Percentiles rank a stretch among this genome's conserved stretches.
These are phyloP conservation scores for Ditula angustiorana DNA, from an alignment of 2,888 invertebrate genomes.

Conservation along the genomic window DNA sequence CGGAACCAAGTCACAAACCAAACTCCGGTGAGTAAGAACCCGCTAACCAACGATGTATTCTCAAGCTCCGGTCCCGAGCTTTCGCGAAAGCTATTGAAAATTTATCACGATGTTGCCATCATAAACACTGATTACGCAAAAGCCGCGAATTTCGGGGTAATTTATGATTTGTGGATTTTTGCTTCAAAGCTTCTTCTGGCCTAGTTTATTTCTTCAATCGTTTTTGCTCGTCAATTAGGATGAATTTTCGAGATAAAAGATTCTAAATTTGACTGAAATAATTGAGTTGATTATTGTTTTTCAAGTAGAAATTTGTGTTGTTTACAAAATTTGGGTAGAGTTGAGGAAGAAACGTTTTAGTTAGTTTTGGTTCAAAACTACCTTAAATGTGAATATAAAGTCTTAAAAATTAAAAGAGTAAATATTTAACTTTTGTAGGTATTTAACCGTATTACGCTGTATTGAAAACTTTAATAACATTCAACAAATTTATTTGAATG, in stretches of 20 bases:
- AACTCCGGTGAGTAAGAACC: not conserved
- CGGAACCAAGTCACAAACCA: too few relatives aligned
- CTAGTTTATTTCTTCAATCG: slow-evolving; percentile 23
- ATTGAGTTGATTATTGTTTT: not conserved
- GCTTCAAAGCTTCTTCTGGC: slow-evolving; percentile 19
- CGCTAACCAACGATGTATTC: not conserved
- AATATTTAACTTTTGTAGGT: too few relatives aligned
- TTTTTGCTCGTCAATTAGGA: slow-evolving; percentile 13
- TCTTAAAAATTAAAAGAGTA: too few relatives aligned
- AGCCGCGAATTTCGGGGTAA: slow-evolving; percentile 26
- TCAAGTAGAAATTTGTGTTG: too few relatives aligned
- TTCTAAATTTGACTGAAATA: not conserved
- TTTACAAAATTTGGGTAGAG: too few relatives aligned
- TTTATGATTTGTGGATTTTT: slow-evolving; percentile 32
- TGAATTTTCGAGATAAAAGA: slow-evolving; percentile 12
- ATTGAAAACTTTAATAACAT: too few relatives aligned
- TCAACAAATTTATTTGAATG: too few relatives aligned
- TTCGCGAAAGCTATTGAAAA: not conserved
- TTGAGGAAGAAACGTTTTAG: too few relatives aligned
- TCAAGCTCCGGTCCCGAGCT: not conserved
- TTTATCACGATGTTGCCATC: slow-evolving; percentile 21
- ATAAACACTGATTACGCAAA: slow-evolving; percentile 36
- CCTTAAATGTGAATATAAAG: too few relatives aligned
- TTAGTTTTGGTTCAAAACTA: too few relatives aligned
- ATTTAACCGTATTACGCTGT: too few relatives aligned